Percentiles rank a stretch among this genome's conserved stretches.
Evolutionary conservation across 2,113 vertebrate species (phyloP).

Genomic region (Mastomys natalensis): DNA sequence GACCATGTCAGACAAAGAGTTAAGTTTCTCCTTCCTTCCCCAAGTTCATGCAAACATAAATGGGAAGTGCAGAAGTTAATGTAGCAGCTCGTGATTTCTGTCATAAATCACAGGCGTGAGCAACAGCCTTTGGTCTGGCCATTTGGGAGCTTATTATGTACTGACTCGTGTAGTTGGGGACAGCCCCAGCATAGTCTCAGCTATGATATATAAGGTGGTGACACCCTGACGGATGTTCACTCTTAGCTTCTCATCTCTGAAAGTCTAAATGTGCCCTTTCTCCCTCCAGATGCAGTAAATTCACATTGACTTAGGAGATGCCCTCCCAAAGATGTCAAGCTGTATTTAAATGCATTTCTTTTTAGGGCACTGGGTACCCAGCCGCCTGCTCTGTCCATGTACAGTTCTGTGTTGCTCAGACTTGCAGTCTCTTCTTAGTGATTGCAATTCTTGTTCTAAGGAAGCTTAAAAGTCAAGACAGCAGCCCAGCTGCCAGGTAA

Average conservation of each 20-base stretch:
- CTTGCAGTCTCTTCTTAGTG: not conserved
- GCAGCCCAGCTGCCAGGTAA: not conserved
- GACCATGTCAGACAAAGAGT: slow-evolving; percentile 2
- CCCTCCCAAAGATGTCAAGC: slow-evolving; percentile 54
- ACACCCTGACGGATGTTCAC: slow-evolving; percentile 73
- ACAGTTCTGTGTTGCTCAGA: not conserved
- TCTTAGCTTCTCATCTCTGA: slow-evolving; percentile 64
- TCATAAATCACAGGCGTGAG: slow-evolving; percentile 75
- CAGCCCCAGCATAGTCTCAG: slow-evolving; percentile 12
- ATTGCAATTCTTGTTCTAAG: not conserved
- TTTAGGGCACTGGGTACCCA: not conserved
- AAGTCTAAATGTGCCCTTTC: slow-evolving; percentile 70
- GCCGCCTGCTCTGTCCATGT: not conserved
- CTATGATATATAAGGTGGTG: slow-evolving; percentile 55
- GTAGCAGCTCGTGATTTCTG: slow-evolving; percentile 66
- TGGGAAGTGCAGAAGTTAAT: slow-evolving; percentile 67
- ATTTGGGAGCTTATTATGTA: slow-evolving; percentile 60
- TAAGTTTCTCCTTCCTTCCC: slow-evolving; percentile 43
- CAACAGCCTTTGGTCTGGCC: slow-evolving; percentile 61
- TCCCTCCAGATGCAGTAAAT: slow-evolving; percentile 66
- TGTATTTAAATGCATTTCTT: not conserved
- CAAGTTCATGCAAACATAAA: slow-evolving; percentile 60
- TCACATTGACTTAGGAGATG: slow-evolving; percentile 55
- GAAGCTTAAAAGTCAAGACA: not conserved
- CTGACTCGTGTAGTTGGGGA: slow-evolving; percentile 70